Evolutionary conservation across 1,140 invertebrate species (phyloP).

Genomic region (Camponotus floridanus): DNA sequence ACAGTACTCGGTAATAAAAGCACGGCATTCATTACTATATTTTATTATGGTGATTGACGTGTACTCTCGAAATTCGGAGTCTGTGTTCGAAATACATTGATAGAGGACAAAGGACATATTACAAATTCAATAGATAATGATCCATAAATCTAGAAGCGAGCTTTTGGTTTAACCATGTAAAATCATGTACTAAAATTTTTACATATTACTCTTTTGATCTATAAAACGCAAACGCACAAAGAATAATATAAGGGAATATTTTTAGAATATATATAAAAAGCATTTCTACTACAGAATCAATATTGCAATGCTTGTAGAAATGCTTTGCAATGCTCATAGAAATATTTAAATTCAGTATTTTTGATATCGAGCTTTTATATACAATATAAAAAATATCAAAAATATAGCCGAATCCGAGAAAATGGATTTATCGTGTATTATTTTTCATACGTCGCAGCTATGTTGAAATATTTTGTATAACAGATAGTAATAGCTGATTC

Average conservation of each 20-base stretch:
- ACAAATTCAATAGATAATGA: constrained; percentile 16
- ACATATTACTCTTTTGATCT: background rate
- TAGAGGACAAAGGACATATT: background rate
- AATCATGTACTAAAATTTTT: background rate
- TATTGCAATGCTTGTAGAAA: background rate
- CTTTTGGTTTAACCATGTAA: background rate
- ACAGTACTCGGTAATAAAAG: constrained; percentile 21
- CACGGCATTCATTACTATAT: constrained; percentile 13
- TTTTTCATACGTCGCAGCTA: background rate
- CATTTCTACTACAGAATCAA: background rate
- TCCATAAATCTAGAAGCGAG: background rate
- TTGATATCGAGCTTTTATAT: background rate
- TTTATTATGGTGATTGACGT: constrained; percentile 32
- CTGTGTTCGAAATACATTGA: background rate
- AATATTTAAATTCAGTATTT: background rate
- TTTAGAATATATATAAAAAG: background rate
- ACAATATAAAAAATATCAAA: background rate
- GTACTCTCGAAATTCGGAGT: constrained; percentile 6
- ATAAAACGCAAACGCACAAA: background rate
- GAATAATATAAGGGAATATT: background rate
- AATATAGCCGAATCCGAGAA: background rate
- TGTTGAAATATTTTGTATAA: background rate
- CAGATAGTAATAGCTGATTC: background rate
- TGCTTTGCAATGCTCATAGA: background rate
- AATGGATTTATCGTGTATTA: constrained; percentile 4